Evolutionary conservation across 2,113 vertebrate genomes (phyloP).

Genomic region (Catagonus wagneri): DNA sequence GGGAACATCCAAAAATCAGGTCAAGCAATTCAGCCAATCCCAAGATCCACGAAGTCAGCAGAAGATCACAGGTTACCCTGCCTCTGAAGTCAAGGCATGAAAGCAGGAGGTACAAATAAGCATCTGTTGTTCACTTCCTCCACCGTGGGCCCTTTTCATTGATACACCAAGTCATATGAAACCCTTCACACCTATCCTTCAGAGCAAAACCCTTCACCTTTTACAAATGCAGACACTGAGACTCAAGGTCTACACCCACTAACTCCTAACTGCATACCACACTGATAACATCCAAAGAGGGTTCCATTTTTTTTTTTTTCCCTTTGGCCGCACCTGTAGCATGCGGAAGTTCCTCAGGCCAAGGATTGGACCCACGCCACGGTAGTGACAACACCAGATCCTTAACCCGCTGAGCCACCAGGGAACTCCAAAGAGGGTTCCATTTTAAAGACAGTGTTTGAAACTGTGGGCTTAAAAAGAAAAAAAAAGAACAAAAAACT

Average conservation of each 20-base stretch:
- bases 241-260: conserved; percentile 15
- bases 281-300: neutral
- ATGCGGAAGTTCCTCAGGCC: too few relatives aligned
- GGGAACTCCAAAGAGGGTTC: neutral
- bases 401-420: too few relatives aligned
- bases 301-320: neutral
- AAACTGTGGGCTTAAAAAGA: conserved; percentile 46
- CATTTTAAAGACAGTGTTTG: conserved; percentile 51
- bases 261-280: conserved; percentile 41
- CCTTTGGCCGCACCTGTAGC: too few relatives aligned
- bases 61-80: conserved; percentile 5
- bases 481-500: neutral
- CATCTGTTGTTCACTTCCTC: neutral
- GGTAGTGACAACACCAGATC: too few relatives aligned
- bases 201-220: conserved; percentile 31
- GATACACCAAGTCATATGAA: conserved; percentile 55
- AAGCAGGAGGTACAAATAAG: conserved; percentile 25
- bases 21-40: conserved; percentile 31
- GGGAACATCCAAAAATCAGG: neutral
- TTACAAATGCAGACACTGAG: conserved; percentile 52
- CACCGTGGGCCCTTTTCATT: neutral
- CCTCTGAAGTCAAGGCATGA: conserved; percentile 28
- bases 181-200: conserved; percentile 49
- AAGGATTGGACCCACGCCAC: too few relatives aligned
- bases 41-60: conserved; percentile 22